Evolutionary conservation across 2,797 vertebrate genomes (phyloP), one percentile per base, ranked within the genome.

Genomic region (Spheniscus humboldti): DNA sequence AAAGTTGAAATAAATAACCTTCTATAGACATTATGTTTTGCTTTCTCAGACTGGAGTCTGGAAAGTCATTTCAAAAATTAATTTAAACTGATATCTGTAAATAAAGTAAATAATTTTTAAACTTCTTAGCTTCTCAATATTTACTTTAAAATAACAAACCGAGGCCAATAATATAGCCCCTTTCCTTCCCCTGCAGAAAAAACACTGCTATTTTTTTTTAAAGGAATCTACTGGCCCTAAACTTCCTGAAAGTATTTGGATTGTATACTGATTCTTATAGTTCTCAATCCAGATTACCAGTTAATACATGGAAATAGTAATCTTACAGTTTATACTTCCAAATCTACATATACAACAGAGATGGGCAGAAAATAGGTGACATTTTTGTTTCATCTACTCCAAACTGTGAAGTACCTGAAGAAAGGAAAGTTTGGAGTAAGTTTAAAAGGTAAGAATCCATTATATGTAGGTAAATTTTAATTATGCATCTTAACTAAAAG

Each of bases 161-260:
- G 20, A 84, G 9, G 10, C 6, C 2, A 90, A 67, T 10, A 72
- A 18, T 48, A 31, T 13, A 75, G 39, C 2, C 1, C 0, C 10
- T 52, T 90, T 80, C 33, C 6, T 75, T 86, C 12, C 8, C 3
- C 22, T 22, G 11, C 0, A 56, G 53, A 81, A 76, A 76, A 45
- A 8, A 1, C 18, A 35, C 13, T 48, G 11, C 1, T n/a, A 2
- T 31, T 10, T 22, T 50, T 85, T 66, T 7, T 0, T 30, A 45
- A 80, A 63, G 3, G 1, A 30, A 37, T n/a, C 11, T 77, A 30
- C 18, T 35, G 25, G 4, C 2, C 16, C 28, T 72, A 81, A 68
- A 37, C 4, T 33, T 52, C 9, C 48, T 52, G 30, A 33, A 68
- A 76, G 9, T 27, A 33, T 43, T 66, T 39, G 18, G 15, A 35